Percentiles rank a stretch among this genome's conserved stretches.
phyloP scores from a whole-genome alignment of 2,888 invertebrate species.

The Branchellion lobata region DNA sequence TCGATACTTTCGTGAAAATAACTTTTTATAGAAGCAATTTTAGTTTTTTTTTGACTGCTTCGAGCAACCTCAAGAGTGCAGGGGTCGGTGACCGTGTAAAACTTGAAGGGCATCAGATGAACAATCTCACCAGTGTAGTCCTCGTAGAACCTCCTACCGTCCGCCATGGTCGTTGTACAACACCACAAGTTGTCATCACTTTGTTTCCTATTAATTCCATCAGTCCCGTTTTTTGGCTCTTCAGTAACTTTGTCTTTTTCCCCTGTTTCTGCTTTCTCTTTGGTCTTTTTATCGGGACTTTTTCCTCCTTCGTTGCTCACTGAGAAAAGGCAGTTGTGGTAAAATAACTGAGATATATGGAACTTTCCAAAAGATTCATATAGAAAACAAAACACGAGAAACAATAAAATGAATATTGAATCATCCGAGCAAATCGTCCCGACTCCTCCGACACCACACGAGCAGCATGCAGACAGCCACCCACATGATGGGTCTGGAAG shows the following conservation, averaged over 20 bases:
- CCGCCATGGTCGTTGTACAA: slow-evolving; percentile 58
- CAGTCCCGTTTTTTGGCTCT: not conserved
- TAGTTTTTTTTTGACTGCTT: too few species aligned
- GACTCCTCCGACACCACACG: too few species aligned
- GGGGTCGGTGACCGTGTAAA: slow-evolving; percentile 59
- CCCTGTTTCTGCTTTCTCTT: slow-evolving; percentile 19
- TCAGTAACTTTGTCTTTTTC: slow-evolving; percentile 49
- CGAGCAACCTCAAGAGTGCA: slow-evolving; percentile 58
- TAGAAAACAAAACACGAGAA: too few species aligned
- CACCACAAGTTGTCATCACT: slow-evolving; percentile 12
- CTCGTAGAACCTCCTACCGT: slow-evolving; percentile 56
- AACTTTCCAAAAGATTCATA: too few species aligned
- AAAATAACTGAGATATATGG: too few species aligned
- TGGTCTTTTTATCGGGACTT: not conserved
- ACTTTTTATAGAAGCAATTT: too few species aligned
- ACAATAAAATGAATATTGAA: too few species aligned
- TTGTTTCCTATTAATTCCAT: not conserved
- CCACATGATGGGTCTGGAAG: too few species aligned
- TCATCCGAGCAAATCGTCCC: too few species aligned
- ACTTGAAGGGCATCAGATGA: slow-evolving; percentile 55
- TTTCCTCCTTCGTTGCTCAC: slow-evolving; percentile 11
- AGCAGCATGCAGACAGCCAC: too few species aligned
- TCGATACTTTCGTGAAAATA: too few species aligned
- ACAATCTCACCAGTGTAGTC: slow-evolving; percentile 52
- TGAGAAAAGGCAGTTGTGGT: not conserved